Evolutionary conservation across 2,888 invertebrate species (phyloP), one percentile per base, ranked within the genome.

Genomic region (Sialis lutaria): DNA sequence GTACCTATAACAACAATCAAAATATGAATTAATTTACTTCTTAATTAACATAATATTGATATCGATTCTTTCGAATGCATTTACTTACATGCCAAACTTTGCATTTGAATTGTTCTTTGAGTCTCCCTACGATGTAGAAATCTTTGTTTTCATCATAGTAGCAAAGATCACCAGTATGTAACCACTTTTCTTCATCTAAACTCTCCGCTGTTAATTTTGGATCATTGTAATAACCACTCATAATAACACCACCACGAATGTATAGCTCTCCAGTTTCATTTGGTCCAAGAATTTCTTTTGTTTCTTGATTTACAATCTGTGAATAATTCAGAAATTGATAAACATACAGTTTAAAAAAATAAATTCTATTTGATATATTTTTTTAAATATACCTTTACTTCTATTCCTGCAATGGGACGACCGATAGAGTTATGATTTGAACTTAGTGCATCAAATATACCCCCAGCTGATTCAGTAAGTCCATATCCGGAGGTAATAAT

Each of bases 71-170:
- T n/a, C n/a, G n/a, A n/a, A n/a, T n/a, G n/a, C n/a, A 5, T 30
- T 35, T 33, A 47, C 49, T 52, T 54, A 74, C 69, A 56, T 73
- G 72, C 60, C 67, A 61, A 39, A 60, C 65, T 51, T 57, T 65
- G 53, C 67, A 74, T 54, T 72, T 73, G 6, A 74, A 57, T 50
- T 74, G 57, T 51, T 69, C 62, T 51, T 74, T 74, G 5, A 69
- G 62, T 22, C 74, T 61, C 37, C 72, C 73, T 1, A 70, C 63
- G 35, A 68, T 64, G 56, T 59, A 72, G 49, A 65, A 68, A 51
- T 69, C 65, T 51, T 60, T 61, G n/a, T 67, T 60, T 10, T 67
- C 64, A 50, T 74, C 72, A 50, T 68, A 67, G 50, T 68, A 72
- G 13, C 67, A 63, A 22, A 72, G 57, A 50, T 74, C 74, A 0